Evolutionary conservation across 2,888 invertebrate species (phyloP), one percentile per base, ranked within the genome.

Genomic region (Rutpela maculata): DNA sequence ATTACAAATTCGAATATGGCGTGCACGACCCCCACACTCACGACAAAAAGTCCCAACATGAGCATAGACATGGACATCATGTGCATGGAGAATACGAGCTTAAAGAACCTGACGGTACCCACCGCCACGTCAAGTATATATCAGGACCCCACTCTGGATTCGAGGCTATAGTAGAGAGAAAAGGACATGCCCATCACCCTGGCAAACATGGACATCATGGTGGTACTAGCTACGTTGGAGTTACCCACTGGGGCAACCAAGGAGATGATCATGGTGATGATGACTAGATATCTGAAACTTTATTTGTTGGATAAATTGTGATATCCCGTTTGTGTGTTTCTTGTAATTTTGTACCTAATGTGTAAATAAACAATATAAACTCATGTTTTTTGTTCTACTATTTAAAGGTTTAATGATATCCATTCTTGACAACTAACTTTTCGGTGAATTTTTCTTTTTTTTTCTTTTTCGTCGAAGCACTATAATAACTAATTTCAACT

Each of bases 21-120:
- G 89, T 89, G 11, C 83, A 86, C 63, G 89, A 89, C 78, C 86
- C 87, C 12, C 88, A 89, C 71, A 89, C 89, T 19, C 86, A 87
- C 19, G 89, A 89, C 81, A 82, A 85, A 67, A 88, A 89, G 78
- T 84, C 85, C 11, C 89, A 89, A 74, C 83, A 86, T 72, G 89
- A 89, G 79, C 84, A 86, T 57, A 84, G 88, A n/a, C 85, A 89
- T 71, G 89, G 89, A 6, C 86, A 89, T 75, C 80, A 86, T 18
- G 89, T 89, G 26, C 86, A 87, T 71, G 89, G 89, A 22, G 84
- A 81, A 15, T 89, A 89, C 82, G 84, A 85, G 62, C 78, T 89
- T 7, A 84, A 88, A 31, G 89, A 89, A 80, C 86, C 89, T 38
- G 89, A 89, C 80, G 89, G 89, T 76, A 88, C 88, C 73, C 84